Base-by-base conservation (phyloP, 2,888 invertebrate species). In the Eustalomyia histrio region DNA sequence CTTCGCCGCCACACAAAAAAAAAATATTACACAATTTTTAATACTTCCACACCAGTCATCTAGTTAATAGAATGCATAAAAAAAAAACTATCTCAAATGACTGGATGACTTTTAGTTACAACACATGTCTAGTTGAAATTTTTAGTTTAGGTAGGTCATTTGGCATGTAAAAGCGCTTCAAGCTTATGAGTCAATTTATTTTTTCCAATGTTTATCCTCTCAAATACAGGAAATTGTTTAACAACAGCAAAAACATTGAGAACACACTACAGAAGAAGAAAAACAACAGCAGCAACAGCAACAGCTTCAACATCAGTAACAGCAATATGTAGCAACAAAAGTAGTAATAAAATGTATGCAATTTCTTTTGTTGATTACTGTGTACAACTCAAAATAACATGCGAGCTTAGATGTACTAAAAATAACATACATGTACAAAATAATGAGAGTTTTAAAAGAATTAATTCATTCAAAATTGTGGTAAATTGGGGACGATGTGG, bases 221-320 rank as follows among this genome's bases (percentile, higher is more conserved):
- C 65, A 47, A 72, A 78, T 72, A 67, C 78, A 78, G 71, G 72
- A 80, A 80, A 80, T 76, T 80, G 68, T 63, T 68, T 33, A 63
- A 80, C 72, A 76, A 63, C 76, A 61, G 67, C 55, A 80, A 16
- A 47, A 71, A 52, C 65, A 71, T 43, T 53, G 12, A 55, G 9
- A 61, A 72, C 53, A 61, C 55, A 61, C n/a, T 53, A n/a, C 35
- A 39, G 7, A 29, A 29, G 29, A 29, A 29, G 3, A 29, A 29
- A 53, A 24, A 35, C 18, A 60, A 55, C 29, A 50, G 57, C 58
- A 68, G 29, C 17, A 64, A 6, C 64, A 53, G 29, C 57, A 74
- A 43, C 64, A 58, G 4, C 29, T 73, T 1, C 1, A 65, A 67
- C 55, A 58, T 60, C 67, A 72, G 63, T 55, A 57, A 47, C 61